phyloP scores from a whole-genome alignment of 2,888 invertebrate genomes.

The Ornithoptera priamus region DNA sequence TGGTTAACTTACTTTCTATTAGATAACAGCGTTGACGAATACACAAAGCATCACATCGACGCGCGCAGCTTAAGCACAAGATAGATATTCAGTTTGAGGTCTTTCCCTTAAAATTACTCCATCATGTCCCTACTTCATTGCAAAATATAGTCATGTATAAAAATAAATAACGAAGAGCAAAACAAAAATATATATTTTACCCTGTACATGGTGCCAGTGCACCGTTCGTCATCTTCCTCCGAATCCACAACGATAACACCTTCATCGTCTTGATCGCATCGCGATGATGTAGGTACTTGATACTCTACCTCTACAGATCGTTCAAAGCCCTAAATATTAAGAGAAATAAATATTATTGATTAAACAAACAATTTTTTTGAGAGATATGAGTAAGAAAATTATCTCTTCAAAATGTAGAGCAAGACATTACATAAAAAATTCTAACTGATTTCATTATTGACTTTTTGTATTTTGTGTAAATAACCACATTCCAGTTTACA shows the following conservation, averaged over 20 bases:
- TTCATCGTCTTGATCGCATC: constrained; percentile 92
- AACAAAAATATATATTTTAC: constrained; percentile 40
- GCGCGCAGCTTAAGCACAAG: no score
- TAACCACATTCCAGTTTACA: no score
- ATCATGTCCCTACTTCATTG: no score
- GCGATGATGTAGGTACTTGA: constrained; percentile 92
- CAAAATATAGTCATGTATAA: neutral
- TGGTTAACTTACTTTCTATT: no score
- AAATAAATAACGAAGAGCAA: constrained; percentile 13
- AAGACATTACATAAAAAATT: no score
- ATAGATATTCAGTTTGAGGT: no score
- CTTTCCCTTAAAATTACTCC: no score
- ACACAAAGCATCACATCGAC: no score
- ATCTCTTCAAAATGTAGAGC: no score
- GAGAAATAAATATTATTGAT: constrained; percentile 1
- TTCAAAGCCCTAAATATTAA: constrained; percentile 72
- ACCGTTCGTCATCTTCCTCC: constrained; percentile 86
- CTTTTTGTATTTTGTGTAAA: no score
- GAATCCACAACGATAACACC: constrained; percentile 89
- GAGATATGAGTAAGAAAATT: neutral
- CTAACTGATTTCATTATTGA: no score
- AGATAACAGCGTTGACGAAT: no score
- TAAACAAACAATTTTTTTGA: neutral
- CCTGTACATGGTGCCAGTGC: constrained; percentile 79
- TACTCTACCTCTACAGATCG: constrained; percentile 87